Conservation (phyloP, 2,113 vertebrate genomes). For the Panurus biarmicus region DNA sequence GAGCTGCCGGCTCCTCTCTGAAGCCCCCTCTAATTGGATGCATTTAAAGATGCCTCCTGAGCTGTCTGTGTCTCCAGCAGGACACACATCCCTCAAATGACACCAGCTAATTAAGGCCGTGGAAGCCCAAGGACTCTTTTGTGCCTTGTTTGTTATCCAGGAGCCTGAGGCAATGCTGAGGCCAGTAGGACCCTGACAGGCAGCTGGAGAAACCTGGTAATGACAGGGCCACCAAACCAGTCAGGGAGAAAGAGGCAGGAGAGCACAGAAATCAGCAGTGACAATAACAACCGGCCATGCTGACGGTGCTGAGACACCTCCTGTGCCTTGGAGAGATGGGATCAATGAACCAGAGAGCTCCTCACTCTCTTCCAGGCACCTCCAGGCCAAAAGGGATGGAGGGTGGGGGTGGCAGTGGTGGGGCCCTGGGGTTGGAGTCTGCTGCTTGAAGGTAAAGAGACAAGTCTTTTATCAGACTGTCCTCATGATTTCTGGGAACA, state of each 20-base stretch:
- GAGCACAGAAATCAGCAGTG: background rate
- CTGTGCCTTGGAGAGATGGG: background rate
- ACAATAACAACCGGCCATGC: background rate
- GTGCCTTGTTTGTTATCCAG: slow-evolving; percentile 56
- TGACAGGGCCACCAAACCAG: slow-evolving; percentile 57
- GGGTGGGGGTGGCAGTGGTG: background rate
- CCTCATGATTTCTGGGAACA: background rate
- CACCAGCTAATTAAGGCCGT: slow-evolving; percentile 49
- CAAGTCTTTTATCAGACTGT: background rate
- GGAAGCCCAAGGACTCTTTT: slow-evolving; percentile 49
- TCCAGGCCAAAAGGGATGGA: background rate
- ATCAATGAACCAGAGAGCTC: background rate
- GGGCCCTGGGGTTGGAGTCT: background rate
- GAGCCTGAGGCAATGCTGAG: slow-evolving; percentile 53
- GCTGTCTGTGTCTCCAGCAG: slow-evolving; percentile 17
- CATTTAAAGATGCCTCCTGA: slow-evolving; percentile 15
- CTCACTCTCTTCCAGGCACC: background rate
- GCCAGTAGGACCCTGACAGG: slow-evolving; percentile 62
- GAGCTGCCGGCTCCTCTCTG: background rate
- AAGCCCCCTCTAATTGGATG: slow-evolving; percentile 24
- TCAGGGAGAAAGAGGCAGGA: slow-evolving; percentile 22
- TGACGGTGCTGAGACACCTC: background rate
- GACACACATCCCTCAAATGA: slow-evolving; percentile 31
- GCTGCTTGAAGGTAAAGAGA: background rate
- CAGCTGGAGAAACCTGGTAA: slow-evolving; percentile 58